These are phyloP conservation scores for Drosophila mayri DNA, from an alignment of 1,140 invertebrate genomes.

Conservation along the genomic window DNA sequence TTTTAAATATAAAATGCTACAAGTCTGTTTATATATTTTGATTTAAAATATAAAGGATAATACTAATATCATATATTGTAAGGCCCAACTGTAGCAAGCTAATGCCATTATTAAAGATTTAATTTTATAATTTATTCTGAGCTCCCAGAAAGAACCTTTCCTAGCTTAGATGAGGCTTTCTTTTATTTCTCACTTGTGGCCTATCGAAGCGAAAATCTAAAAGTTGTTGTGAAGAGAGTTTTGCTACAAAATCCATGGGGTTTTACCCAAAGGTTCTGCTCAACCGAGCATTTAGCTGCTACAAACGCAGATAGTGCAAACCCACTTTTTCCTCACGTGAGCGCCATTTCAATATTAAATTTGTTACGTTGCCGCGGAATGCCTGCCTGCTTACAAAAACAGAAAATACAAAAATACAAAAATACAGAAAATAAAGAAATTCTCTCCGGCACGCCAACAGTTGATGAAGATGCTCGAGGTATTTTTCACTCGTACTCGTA, in stretches of 20 bases:
- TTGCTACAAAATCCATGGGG: neutral
- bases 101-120: neutral
- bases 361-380: slow-evolving; percentile 32
- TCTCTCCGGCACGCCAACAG: slow-evolving; percentile 13
- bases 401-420: neutral
- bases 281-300: slow-evolving; percentile 35
- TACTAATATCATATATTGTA: no score
- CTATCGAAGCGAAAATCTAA: slow-evolving; percentile 7
- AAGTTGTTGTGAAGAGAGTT: slow-evolving; percentile 26
- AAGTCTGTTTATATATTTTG: no score
- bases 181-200: neutral
- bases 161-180: neutral
- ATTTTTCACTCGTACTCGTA: slow-evolving; percentile 18
- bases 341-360: slow-evolving; percentile 36
- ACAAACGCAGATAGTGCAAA: slow-evolving; percentile 23
- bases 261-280: slow-evolving; percentile 30
- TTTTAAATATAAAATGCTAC: no score
- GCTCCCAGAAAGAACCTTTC: neutral
- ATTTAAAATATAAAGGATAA: no score
- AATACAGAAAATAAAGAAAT: slow-evolving; percentile 26
- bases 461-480: slow-evolving; percentile 38
- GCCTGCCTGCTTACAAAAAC: slow-evolving; percentile 7
- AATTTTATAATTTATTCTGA: neutral
- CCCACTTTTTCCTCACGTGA: slow-evolving; percentile 33
- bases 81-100: neutral